Base-by-base conservation (phyloP, 1,140 invertebrate species). In the Orchesella cincta region DNA sequence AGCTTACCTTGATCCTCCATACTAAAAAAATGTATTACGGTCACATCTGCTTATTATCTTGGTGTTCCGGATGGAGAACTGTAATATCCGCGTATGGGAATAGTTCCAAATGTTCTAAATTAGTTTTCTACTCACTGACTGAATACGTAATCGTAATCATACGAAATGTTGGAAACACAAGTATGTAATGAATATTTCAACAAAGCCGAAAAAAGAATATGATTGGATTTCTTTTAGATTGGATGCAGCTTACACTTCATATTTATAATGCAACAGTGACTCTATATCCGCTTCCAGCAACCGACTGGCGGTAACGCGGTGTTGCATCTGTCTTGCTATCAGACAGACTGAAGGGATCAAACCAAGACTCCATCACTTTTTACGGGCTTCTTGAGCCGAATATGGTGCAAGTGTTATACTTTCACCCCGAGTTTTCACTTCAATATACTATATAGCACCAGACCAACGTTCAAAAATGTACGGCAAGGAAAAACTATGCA, bases 11-110 rank as follows among this genome's bases (percentile, higher is more conserved):
- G 28, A 23, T 31, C 33, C 28, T 57, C 52, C 52, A 57, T 57
- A 57, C 14, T 57, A 5, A 57, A 57, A 23, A 57, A n/a, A 57
- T 14, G 14, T 57, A 26, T n/a, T 26, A 57, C 14, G 26, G 12
- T 12, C 62, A 67, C 62, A 67, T 67, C 62, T 67, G 62, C 62
- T 67, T 67, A 67, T 67, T 18, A 31, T 67, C 31, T 67, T 67
- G 5, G 5, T 23, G 14, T 23, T 57, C 52, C 23, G 5, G 14
- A 14, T 26, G 52, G 14, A 57, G 8, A 57, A 14, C 23, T 57
- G 23, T 18, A n/a, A 3, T 18, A 5, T 57, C 8, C 14, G 52
- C 18, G 39, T 46, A 46, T 57, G 52, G 23, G 52, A 57, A 57
- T 57, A 14, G 23, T 18, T 12, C 14, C 52, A 46, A 20, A 46